Percentiles rank a stretch among this genome's conserved stretches.
Evolutionary conservation across 2,888 invertebrate genomes (phyloP).

Genomic region (Scaeva pyrastri): DNA sequence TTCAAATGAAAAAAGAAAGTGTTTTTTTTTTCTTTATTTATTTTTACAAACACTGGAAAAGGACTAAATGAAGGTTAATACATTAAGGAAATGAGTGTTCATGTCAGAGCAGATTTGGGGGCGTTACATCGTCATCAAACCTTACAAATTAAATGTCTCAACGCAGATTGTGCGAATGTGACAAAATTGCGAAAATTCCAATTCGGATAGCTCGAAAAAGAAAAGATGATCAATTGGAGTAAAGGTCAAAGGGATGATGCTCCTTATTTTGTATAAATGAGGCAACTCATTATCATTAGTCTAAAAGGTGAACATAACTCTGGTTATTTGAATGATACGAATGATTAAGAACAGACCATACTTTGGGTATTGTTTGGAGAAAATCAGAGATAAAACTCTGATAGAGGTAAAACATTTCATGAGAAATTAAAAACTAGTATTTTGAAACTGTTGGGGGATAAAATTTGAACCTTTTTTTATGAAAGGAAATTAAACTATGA

Average conservation of each 20-base stretch:
- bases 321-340: neutral
- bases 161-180: slow-evolving; percentile 1
- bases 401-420: neutral
- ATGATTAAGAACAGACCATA: neutral
- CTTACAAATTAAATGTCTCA: neutral
- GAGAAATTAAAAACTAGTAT: neutral
- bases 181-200: slow-evolving; percentile 16
- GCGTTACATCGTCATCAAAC: neutral
- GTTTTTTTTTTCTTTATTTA: neutral
- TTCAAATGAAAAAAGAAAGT: neutral
- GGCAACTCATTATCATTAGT: neutral
- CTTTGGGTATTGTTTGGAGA: neutral
- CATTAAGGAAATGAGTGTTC: slow-evolving; percentile 14
- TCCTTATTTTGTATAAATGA: neutral
- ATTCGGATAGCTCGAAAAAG: neutral
- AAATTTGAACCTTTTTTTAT: neutral
- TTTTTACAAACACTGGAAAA: neutral
- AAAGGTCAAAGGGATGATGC: neutral
- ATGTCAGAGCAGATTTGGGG: neutral
- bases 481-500: neutral
- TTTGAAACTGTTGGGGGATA: too few relatives aligned
- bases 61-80: slow-evolving; percentile 11
- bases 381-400: neutral
- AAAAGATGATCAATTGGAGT: neutral
- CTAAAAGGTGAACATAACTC: neutral